Evolutionary conservation across 2,797 vertebrate genomes (phyloP).

Genomic region (Enteromius unitaeniatus): DNA sequence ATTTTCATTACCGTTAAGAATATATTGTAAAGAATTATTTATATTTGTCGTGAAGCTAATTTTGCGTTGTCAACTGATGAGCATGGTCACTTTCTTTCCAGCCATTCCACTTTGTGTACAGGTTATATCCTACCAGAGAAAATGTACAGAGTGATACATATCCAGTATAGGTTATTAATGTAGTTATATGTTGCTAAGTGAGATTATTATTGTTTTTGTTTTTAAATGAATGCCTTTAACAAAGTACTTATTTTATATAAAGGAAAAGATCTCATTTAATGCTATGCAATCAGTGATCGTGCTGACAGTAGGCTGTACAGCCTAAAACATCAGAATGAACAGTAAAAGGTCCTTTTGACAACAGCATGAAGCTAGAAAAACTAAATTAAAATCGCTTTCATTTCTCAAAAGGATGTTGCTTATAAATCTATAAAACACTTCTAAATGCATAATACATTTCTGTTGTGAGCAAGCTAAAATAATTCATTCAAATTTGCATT

Average conservation of each 20-base stretch:
- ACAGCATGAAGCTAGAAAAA: background rate
- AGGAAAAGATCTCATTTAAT: constrained; percentile 22
- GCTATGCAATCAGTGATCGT: constrained; percentile 35
- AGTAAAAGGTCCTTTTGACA: background rate
- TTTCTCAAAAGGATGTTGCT: background rate
- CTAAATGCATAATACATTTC: background rate
- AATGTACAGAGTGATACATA: constrained; percentile 35
- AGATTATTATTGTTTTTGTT: constrained; percentile 31
- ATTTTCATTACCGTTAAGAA: constrained; percentile 11
- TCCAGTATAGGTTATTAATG: constrained; percentile 35
- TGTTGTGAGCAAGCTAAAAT: background rate
- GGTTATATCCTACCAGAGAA: constrained; percentile 20
- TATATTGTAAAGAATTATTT: constrained; percentile 22
- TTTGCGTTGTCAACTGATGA: constrained; percentile 20
- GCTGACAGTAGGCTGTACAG: constrained; percentile 7
- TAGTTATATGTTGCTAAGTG: constrained; percentile 22
- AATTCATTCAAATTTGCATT: background rate
- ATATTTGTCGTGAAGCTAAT: constrained; percentile 35
- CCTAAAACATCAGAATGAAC: background rate
- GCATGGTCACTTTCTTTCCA: constrained; percentile 28
- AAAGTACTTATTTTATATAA: constrained; percentile 23
- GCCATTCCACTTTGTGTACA: constrained; percentile 39
- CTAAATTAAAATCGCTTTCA: background rate
- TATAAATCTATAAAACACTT: background rate
- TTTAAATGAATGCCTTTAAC: constrained; percentile 21